Evolutionary conservation across 2,888 invertebrate genomes (phyloP).

Genomic region (Meliscaeva auricollis): DNA sequence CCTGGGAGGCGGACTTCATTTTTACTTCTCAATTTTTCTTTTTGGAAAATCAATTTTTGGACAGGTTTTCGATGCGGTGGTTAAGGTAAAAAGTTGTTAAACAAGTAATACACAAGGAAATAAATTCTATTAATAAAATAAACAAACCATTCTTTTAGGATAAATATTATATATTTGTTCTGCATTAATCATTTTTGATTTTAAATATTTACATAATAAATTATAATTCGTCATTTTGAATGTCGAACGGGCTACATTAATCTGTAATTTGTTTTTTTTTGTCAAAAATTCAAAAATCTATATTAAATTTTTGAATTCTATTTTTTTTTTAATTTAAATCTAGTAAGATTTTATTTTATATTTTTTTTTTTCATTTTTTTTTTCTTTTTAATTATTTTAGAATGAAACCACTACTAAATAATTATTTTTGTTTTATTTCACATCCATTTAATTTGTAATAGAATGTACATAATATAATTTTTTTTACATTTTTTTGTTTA

Average conservation of each 20-base stretch:
- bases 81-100: too few species aligned
- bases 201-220: conserved; percentile 72
- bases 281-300: conserved; percentile 61
- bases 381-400: conserved; percentile 69
- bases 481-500: conserved; percentile 76
- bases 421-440: conserved; percentile 76
- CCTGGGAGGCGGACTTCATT: too few species aligned
- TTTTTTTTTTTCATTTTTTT: conserved; percentile 76
- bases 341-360: conserved; percentile 56
- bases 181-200: conserved; percentile 56
- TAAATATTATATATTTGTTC: conserved; percentile 76
- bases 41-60: too few species aligned
- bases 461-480: conserved; percentile 63
- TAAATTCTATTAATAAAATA: neutral
- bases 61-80: too few species aligned
- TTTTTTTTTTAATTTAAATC: conserved; percentile 66
- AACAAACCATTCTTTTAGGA: conserved; percentile 43
- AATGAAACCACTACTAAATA: conserved; percentile 75
- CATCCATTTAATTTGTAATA: conserved; percentile 74
- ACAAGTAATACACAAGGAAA: too few species aligned
- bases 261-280: conserved; percentile 40
- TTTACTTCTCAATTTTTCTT: too few species aligned
- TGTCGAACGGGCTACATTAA: conserved; percentile 60
- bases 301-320: conserved; percentile 62
- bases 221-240: conserved; percentile 70